Conservation (phyloP, 2,888 invertebrate genomes). For the Melolontha melolontha region DNA sequence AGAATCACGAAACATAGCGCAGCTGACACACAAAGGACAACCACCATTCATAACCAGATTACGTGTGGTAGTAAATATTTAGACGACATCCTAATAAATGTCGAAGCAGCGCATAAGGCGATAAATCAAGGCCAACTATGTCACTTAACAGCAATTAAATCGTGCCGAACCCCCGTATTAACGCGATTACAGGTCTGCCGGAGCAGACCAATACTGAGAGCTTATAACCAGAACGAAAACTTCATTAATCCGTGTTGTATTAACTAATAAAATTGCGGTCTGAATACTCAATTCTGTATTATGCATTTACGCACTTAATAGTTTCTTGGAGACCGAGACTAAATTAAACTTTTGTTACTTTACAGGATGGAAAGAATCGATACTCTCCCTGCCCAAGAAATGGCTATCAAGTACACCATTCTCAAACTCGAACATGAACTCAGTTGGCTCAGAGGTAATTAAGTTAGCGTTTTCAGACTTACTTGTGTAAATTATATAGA, state of each 20-base stretch:
- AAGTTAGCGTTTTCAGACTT: background rate
- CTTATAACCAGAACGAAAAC: conserved; percentile 48
- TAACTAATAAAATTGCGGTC: conserved; percentile 31
- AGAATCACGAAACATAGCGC: conserved; percentile 40
- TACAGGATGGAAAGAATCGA: conserved; percentile 81
- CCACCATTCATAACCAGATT: conserved; percentile 55
- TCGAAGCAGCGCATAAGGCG: conserved; percentile 47
- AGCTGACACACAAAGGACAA: conserved; percentile 49
- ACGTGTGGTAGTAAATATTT: conserved; percentile 53
- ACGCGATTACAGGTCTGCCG: conserved; percentile 54
- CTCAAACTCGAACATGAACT: conserved; percentile 62
- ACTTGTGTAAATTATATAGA: background rate
- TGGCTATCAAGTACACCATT: conserved; percentile 73
- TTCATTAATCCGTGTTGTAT: conserved; percentile 49
- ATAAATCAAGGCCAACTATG: conserved; percentile 54
- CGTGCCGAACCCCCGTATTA: conserved; percentile 53
- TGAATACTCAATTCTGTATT: conserved; percentile 7
- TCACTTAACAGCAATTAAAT: conserved; percentile 58
- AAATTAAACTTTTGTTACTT: conserved; percentile 52
- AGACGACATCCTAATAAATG: conserved; percentile 56
- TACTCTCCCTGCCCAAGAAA: conserved; percentile 78
- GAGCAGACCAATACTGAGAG: conserved; percentile 43
- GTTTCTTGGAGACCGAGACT: background rate
- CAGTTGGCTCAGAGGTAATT: conserved; percentile 61
- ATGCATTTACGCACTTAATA: background rate